Evolutionary conservation across 2,113 vertebrate genomes (phyloP).

Genomic region (Sorex fumeus): DNA sequence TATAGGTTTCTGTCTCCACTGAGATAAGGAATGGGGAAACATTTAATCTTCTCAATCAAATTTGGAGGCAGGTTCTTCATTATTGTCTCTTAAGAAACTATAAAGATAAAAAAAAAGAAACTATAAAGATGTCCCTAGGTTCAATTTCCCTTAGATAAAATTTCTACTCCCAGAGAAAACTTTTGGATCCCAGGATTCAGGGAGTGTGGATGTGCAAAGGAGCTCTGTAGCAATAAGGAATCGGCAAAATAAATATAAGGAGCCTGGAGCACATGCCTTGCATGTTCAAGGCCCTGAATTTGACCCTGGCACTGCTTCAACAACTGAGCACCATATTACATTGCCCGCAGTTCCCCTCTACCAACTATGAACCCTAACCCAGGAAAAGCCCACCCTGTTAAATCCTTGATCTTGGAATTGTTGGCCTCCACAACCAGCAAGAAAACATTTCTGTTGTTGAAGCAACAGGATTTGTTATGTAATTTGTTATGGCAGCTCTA

Average conservation of each 20-base stretch:
- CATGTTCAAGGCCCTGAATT: no score
- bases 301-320: no score
- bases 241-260: neutral
- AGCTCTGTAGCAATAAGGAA: neutral
- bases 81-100: neutral
- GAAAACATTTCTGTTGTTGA: neutral
- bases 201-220: neutral
- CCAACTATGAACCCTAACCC: no score
- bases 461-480: no score
- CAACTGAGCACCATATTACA: no score
- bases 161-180: neutral
- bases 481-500: neutral
- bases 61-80: neutral
- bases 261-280: neutral
- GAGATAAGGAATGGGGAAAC: neutral
- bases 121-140: neutral
- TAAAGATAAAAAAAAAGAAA: neutral
- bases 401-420: neutral
- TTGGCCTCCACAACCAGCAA: neutral
- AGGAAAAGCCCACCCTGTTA: neutral
- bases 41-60: neutral
- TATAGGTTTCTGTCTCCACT: no score
- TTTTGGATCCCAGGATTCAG: neutral
- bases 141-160: neutral
- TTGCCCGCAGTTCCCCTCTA: no score